Percentiles rank a stretch among this genome's conserved stretches.
phyloP scores from a whole-genome alignment of 1,140 invertebrate genomes.

The Eupristina koningsbergeri region DNA sequence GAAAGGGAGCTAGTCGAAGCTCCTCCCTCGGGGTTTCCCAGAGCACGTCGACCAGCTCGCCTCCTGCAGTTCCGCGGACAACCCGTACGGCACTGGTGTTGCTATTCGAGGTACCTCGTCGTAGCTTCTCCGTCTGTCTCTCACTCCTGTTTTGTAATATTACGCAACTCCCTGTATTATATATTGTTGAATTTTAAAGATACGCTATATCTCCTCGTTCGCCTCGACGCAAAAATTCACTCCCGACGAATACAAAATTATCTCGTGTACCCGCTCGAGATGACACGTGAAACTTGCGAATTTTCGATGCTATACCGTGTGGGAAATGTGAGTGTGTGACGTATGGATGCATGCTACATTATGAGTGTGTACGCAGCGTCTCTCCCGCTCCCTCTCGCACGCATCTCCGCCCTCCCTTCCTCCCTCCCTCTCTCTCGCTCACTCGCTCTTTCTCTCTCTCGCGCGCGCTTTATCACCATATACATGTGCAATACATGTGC shows the following conservation, averaged over 20 bases:
- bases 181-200: constrained; percentile 7
- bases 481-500: too few species aligned
- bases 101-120: background rate
- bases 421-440: constrained; percentile 5
- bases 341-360: background rate
- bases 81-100: constrained; percentile 11
- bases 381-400: background rate
- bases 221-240: background rate
- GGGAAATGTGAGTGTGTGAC: background rate
- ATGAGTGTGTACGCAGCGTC: background rate
- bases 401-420: background rate
- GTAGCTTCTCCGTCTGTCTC: background rate
- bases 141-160: constrained; percentile 30
- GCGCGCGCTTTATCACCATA: too few species aligned
- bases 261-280: background rate
- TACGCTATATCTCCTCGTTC: background rate
- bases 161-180: constrained; percentile 31
- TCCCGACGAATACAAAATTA: constrained; percentile 1
- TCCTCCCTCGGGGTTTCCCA: constrained; percentile 20
- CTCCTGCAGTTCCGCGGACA: background rate
- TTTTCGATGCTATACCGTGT: background rate
- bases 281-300: constrained; percentile 35
- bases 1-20: constrained; percentile 34
- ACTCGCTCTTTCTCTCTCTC: background rate
- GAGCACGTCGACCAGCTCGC: background rate